These are phyloP conservation scores for Ectemnius lituratus DNA, from an alignment of 2,888 invertebrate genomes.

Conservation along the genomic window DNA sequence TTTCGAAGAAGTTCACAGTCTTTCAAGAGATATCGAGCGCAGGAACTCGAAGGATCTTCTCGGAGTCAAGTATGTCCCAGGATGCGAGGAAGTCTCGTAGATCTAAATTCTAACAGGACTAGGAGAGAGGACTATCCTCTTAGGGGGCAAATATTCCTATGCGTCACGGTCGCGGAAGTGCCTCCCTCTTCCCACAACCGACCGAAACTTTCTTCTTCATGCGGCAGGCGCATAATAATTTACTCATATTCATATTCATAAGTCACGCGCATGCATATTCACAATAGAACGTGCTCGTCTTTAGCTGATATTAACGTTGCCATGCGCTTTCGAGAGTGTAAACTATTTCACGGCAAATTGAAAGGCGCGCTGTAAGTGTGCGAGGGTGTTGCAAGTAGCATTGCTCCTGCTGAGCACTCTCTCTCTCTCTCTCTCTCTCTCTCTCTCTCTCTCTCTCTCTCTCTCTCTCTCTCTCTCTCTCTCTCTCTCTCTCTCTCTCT, in stretches of 20 bases:
- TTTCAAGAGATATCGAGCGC: neutral
- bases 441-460: neutral
- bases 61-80: conserved; percentile 9
- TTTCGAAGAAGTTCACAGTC: conserved; percentile 2
- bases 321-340: conserved; percentile 40
- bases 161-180: neutral
- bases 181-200: neutral
- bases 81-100: neutral
- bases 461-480: neutral
- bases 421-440: too few relatives aligned
- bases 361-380: conserved; percentile 34
- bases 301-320: conserved; percentile 16
- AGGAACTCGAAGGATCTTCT: too few relatives aligned
- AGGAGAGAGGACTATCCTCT: neutral
- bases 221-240: conserved; percentile 52
- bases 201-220: conserved; percentile 45
- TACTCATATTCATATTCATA: conserved; percentile 61
- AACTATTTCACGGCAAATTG: conserved; percentile 60
- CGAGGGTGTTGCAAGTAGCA: conserved; percentile 2
- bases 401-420: conserved; percentile 8
- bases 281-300: conserved; percentile 50
- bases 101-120: too few relatives aligned
- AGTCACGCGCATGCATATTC: conserved; percentile 59
- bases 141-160: conserved; percentile 7
- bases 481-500: neutral